Base-by-base conservation (phyloP, 2,113 vertebrate genomes). In the Atlantisia rogersi region DNA sequence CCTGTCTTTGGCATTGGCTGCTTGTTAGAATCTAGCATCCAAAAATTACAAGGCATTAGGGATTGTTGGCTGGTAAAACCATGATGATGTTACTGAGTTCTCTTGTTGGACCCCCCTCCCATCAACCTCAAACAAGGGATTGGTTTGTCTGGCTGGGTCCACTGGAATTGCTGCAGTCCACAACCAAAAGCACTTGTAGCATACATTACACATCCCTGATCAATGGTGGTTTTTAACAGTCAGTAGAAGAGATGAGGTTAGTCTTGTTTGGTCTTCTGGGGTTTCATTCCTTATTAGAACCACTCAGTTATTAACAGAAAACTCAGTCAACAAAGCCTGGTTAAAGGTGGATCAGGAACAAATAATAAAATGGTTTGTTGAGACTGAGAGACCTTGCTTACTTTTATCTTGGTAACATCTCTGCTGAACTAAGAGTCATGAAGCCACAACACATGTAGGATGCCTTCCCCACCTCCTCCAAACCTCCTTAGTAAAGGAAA, bases 221-320 rank as follows among this genome's bases (percentile, higher is more conserved):
- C 85, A 95, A 92, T 52, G 6, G 82, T n/a, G 18, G 29, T 60
- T 62, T 94, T 95, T 84, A 68, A 78, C 40, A 86, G 74, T 56
- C 82, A 85, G 48, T 52, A 88, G 39, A 85, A 85, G 52, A 79
- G n/a, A 88, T 46, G 42, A 92, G 20, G 28, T 88, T 22, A 3
- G 50, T 78, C 77, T 86, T 89, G 35, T 84, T 87, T 82, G 24
- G 52, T 65, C 89, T 89, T 85, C 32, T 60, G 86, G 56, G 89
- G 35, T 94, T 91, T 94, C 58, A 37, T 63, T 89, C 62, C 91
- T 91, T 92, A 95, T 87, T 94, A 91, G 91, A 95, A 95, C 91
- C 26, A 69, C 29, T 82, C 76, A 79, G 70, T 78, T 70, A 91
- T 76, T 82, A 95, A 82, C 35, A 84, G 77, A 84, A 89, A 94